phyloP scores from a whole-genome alignment of 2,113 vertebrate species.

The Oncorhynchus masou region DNA sequence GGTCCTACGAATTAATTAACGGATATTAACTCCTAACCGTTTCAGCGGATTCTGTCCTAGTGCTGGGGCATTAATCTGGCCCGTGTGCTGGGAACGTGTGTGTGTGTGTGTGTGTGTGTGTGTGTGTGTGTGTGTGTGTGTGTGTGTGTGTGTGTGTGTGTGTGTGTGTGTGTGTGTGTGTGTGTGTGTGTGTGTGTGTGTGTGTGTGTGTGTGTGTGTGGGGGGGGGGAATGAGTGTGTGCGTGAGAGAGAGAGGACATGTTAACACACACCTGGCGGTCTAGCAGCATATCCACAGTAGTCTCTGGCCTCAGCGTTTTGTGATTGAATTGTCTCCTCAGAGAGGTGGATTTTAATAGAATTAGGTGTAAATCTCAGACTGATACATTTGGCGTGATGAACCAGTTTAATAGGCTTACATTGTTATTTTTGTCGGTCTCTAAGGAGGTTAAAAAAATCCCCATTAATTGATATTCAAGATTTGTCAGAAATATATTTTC shows the following conservation, averaged over 20 bases:
- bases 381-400: conserved; percentile 7
- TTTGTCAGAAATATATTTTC: conserved; percentile 9
- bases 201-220: background rate
- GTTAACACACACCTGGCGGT: background rate
- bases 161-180: conserved; percentile 6
- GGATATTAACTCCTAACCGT: conserved; percentile 53
- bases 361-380: conserved; percentile 17
- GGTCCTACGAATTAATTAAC: conserved; percentile 62
- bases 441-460: background rate
- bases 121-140: conserved; percentile 5
- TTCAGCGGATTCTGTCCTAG: conserved; percentile 48
- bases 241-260: background rate
- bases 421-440: conserved; percentile 7
- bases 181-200: background rate
- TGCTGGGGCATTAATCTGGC: conserved; percentile 45
- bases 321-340: background rate
- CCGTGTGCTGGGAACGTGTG: conserved; percentile 12
- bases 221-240: background rate
- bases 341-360: conserved; percentile 7
- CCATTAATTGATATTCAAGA: conserved; percentile 2
- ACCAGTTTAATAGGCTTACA: conserved; percentile 15
- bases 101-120: background rate
- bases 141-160: background rate
- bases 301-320: background rate
- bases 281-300: background rate